These are phyloP conservation scores for Dascyllus trimaculatus DNA, from an alignment of 2,113 vertebrate species.

Conservation along the genomic window DNA sequence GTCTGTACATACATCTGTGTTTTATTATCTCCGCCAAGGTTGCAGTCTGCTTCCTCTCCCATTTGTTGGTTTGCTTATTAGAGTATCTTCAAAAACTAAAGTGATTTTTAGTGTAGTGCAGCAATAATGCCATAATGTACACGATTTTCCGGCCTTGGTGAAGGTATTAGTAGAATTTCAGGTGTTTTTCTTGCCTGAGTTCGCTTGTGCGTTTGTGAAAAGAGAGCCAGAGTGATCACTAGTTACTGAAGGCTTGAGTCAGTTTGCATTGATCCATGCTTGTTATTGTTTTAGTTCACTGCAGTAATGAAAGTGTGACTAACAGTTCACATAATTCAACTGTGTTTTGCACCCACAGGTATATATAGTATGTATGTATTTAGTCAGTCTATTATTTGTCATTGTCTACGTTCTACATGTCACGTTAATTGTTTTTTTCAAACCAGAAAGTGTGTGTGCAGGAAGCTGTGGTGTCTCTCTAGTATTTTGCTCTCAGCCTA, in stretches of 20 bases:
- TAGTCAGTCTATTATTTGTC: neutral
- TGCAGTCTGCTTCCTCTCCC: neutral
- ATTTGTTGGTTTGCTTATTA: neutral
- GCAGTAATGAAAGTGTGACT: neutral
- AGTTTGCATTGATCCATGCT: neutral
- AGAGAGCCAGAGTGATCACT: neutral
- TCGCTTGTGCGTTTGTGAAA: neutral
- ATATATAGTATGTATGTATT: neutral
- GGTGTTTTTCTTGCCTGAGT: neutral
- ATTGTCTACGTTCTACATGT: neutral
- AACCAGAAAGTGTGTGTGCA: slow-evolving; percentile 28
- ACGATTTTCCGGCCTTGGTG: neutral
- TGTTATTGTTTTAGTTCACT: neutral
- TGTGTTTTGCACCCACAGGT: too few relatives aligned
- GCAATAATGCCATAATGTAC: neutral
- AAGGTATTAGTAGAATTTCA: neutral
- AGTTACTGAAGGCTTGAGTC: neutral
- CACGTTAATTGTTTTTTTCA: slow-evolving; percentile 17
- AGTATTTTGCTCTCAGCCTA: slow-evolving; percentile 36
- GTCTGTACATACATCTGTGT: slow-evolving; percentile 12
- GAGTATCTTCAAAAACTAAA: neutral
- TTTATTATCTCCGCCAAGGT: slow-evolving; percentile 9
- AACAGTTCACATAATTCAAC: neutral
- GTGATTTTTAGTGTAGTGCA: neutral
- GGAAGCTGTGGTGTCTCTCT: slow-evolving; percentile 51